Evolutionary conservation across 2,888 invertebrate genomes (phyloP), one percentile per base, ranked within the genome.

Genomic region (Argyresthia albistria): DNA sequence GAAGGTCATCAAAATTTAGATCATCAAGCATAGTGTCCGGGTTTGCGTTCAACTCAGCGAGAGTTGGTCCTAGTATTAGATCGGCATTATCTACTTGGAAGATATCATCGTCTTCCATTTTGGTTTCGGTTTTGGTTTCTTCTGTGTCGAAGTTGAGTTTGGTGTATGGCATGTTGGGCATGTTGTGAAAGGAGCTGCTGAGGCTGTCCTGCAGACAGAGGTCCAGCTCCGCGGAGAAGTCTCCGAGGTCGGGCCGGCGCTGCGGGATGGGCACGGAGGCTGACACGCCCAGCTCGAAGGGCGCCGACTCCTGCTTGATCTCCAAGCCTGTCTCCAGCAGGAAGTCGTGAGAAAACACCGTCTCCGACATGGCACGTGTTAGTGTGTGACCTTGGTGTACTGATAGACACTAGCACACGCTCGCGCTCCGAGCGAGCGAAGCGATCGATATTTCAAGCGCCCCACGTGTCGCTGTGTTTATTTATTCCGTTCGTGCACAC

Each of bases 101-200:
- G 64, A 95, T 95, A 69, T 95, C 96, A 70, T 96, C 96, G 66
- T 96, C 95, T 66, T 96, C 95, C 91, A 95, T 93, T 64, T 93
- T 92, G 10, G 91, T 86, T 63, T 93, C 93, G 50, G 81, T 75
- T 75, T 89, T 90, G 49, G 70, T 73, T 61, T 60, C 81, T 61
- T 73, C 89, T 60, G 72, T 75, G 53, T 83, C 87, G 59, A 76
- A 84, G 39, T 75, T 69, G 55, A 82, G 70, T 63, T 83, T 80
- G 60, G 73, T 69, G 60, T 78, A 86, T 51, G 73, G 83, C 76
- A 73, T 73, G 58, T 67, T 73, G 47, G 74, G 73, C 59, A 80
- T 69, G 70, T 78, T 69, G 64, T 89, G 69, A 69, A 83, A 76
- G 63, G 89, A 66, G 66, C 76, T 67, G 43, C 71, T 65, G 15